Evolutionary conservation across 2,797 vertebrate species (phyloP).

Genomic region (Intellagama lesueurii): DNA sequence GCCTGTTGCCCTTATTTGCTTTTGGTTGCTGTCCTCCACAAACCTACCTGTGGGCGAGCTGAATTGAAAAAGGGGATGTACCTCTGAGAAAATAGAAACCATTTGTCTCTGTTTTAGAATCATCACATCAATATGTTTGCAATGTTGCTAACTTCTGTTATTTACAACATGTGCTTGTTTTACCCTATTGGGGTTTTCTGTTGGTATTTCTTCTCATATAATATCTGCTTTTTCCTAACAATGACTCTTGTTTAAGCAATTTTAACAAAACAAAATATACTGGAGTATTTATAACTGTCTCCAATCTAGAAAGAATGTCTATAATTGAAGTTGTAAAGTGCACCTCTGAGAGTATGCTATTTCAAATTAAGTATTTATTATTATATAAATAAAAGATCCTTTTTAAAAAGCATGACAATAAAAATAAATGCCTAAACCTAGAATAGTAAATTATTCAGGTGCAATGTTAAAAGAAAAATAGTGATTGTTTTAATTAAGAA

Average conservation of each 20-base stretch:
- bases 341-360: neutral
- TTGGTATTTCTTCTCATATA: neutral
- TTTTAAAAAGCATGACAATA: neutral
- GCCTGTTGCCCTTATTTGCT: neutral
- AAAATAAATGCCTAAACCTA: neutral
- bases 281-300: neutral
- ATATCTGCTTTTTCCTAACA: neutral
- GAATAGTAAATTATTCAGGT: neutral
- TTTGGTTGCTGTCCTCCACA: neutral
- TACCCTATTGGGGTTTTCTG: neutral
- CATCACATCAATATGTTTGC: neutral
- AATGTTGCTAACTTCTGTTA: neutral
- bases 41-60: neutral
- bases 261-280: neutral
- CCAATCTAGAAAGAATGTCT: neutral
- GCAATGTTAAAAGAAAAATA: neutral
- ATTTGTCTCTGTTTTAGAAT: neutral
- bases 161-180: neutral
- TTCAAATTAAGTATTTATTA: neutral
- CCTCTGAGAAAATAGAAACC: neutral
- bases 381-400: neutral
- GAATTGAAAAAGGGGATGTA: neutral
- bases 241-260: neutral
- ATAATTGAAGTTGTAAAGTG: neutral
- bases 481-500: neutral